Evolutionary conservation across 2,797 vertebrate species (phyloP), one percentile per base, ranked within the genome.

Genomic region (Sternarchorhynchus goeldii): DNA sequence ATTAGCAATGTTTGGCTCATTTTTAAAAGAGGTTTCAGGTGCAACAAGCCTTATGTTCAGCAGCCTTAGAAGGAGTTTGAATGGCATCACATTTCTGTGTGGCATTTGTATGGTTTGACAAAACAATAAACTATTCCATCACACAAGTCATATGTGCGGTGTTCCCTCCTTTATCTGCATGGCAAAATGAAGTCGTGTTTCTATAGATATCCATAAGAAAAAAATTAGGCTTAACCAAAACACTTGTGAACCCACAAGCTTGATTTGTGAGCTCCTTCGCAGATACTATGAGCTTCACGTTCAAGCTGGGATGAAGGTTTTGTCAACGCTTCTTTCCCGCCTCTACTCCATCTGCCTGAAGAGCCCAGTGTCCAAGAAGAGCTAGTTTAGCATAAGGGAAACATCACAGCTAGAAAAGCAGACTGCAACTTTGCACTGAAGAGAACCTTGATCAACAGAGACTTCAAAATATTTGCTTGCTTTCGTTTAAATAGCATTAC

Each of bases 381-480:
- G 73, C 57, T 75, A 55, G 45, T 75, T 75, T 75, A 58, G 69
- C n/a, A 53, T 71, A 58, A 71, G n/a, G 32, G 55, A 71, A 12
- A 71, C 18, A 58, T 71, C 69, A 58, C 55, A 71, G 69, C 18
- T 71, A 70, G 32, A 39, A 57, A 57, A 36, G 53, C 68, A 71
- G 68, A 56, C 32, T 70, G 68, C 53, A 56, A 31, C 31, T 18
- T 20, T 34, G 31, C 12, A 36, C 31, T 50, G 18, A 58, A 31
- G 55, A 71, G 31, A 58, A 71, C 69, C 69, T 36, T 36, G 31
- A 7, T 58, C 69, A 71, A 58, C 69, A 58, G 55, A 71, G 69
- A 71, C n/a, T 21, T 58, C 32, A 31, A 58, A 36, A 36, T 57
- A 29, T 36, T 57, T 58, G 32, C 20, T 12, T 70, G 68, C 68